A percentile compares a stretch with the other conserved stretches of the same genome.
Conservation (phyloP, 2,113 vertebrate species). For the Nothoprocta pentlandii region DNA sequence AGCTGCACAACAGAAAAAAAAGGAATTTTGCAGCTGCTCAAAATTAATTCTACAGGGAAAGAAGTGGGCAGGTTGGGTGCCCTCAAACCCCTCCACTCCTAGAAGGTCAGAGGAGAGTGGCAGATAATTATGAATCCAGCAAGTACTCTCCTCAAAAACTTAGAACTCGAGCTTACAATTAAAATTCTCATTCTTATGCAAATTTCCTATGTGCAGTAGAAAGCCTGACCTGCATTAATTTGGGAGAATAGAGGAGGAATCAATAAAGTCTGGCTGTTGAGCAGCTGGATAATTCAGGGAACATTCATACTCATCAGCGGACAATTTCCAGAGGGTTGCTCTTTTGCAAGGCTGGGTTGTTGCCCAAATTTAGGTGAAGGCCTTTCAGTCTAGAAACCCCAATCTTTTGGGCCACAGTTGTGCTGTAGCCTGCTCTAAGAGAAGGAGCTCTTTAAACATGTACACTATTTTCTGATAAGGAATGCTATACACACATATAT, state of each 20-base stretch:
- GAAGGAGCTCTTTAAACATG: neutral
- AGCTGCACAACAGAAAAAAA: neutral
- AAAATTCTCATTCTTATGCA: constrained; percentile 1
- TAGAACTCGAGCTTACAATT: neutral
- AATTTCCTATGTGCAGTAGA: neutral
- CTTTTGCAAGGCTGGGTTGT: rapidly evolving
- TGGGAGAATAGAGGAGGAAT: neutral
- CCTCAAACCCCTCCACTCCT: neutral
- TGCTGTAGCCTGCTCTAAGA: neutral
- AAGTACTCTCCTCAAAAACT: neutral
- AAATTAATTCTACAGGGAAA: neutral
- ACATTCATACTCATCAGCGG: neutral
- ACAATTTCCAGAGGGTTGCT: neutral
- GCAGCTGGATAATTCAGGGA: neutral
- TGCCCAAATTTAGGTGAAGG: neutral
- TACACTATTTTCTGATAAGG: neutral
- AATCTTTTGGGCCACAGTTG: neutral
- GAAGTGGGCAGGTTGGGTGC: neutral
- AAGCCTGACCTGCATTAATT: neutral
- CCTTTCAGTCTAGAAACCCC: neutral
- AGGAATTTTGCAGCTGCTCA: neutral
- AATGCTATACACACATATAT: neutral
- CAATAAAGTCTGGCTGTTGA: neutral
- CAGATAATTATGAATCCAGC: neutral
- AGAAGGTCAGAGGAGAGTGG: neutral